Base-by-base conservation (phyloP, 2,888 invertebrate species). In the Agrilus biguttatus region DNA sequence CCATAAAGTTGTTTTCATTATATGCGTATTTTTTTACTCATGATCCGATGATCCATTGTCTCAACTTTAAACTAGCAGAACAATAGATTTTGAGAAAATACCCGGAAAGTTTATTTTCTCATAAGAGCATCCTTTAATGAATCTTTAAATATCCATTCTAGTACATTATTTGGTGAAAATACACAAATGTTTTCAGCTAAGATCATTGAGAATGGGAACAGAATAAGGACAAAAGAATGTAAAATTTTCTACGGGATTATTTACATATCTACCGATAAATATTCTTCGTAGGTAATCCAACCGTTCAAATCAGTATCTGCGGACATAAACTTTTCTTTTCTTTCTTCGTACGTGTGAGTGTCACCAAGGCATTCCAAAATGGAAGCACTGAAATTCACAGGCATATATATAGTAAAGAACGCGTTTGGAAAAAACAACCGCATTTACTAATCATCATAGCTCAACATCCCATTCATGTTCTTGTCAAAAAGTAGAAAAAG, bases 261-360 rank as follows among this genome's bases (percentile, higher is more conserved):
- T 13, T 38, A 50, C 54, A 55, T 57, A n/a, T n/a, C n/a, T n/a
- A 71, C 73, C 55, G 67, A 67, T 46, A 75, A 59, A 55, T 72
- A 75, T 51, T 74, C 74, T 39, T 73, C 73, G 46, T 74, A 74
- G 1, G 70, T 73, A 48, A 75, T 70, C 70, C 72, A 74, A 2
- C 74, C 74, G 42, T 74, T 73, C 47, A 63, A 66, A 55, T 75
- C 73, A 0, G 61, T 63, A 54, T 75, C 74, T 0, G 69, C 68
- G 1, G 51, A 56, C 21, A 61, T 67, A 52, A 73, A 75, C 51
- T 69, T 71, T 42, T 68, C 66, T 52, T 70, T 71, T 23, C 74
- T 65, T 1, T 57, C 47, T 21, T 73, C 73, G 60, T 68, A 65
- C 2, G 62, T 48, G 35, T 62, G 70, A 50, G 71, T 71, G 47